These are phyloP conservation scores for Leptinotarsa defecta DNA, from an alignment of 1,140 invertebrate genomes.

Conservation along the genomic window DNA sequence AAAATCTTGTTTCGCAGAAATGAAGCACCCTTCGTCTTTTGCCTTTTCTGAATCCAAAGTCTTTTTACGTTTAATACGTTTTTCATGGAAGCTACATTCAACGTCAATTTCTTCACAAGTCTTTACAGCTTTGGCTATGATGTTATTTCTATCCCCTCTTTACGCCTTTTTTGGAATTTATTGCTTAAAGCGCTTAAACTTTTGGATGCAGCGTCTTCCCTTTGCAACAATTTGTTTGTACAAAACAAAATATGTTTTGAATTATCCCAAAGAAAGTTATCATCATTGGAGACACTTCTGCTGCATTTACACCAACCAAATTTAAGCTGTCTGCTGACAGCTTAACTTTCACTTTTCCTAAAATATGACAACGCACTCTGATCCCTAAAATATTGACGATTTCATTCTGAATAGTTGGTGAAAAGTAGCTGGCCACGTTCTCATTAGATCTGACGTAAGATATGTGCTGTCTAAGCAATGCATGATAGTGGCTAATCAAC, in stretches of 20 bases:
- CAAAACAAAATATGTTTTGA: neutral
- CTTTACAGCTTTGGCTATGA: neutral
- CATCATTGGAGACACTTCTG: neutral
- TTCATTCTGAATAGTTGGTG: too few relatives aligned
- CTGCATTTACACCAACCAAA: constrained; percentile 37
- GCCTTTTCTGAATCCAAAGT: neutral
- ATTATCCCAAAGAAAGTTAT: neutral
- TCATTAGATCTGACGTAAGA: too few relatives aligned
- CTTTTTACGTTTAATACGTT: constrained; percentile 10
- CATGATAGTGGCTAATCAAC: too few relatives aligned
- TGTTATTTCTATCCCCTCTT: neutral
- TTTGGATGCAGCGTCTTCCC: neutral
- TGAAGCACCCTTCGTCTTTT: neutral
- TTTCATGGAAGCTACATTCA: constrained; percentile 4
- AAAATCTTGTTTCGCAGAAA: too few relatives aligned
- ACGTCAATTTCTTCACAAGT: neutral
- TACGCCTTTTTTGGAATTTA: too few relatives aligned
- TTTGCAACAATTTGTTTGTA: neutral
- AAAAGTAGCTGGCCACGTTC: too few relatives aligned
- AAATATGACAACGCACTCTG: too few relatives aligned
- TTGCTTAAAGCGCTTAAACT: neutral
- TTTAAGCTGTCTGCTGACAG: constrained; percentile 56
- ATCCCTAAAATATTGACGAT: too few relatives aligned
- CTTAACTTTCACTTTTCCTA: neutral
- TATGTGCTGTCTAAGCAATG: too few relatives aligned